These are phyloP conservation scores for Polymixis flavicincta DNA, from an alignment of 2,888 invertebrate genomes.

Conservation along the genomic window DNA sequence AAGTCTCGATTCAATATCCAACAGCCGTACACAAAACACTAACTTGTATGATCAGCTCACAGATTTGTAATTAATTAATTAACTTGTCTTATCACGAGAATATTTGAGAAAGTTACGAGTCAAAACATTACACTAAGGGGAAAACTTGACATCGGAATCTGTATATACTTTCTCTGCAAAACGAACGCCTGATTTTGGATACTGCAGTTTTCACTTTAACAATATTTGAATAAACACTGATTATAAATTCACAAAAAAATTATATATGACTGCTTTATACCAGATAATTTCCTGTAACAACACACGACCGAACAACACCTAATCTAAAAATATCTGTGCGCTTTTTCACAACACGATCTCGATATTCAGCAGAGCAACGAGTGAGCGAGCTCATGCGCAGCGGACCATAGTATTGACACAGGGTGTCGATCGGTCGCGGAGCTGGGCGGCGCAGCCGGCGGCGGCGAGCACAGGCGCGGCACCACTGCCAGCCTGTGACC, in stretches of 20 bases:
- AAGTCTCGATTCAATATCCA: slow-evolving; percentile 17
- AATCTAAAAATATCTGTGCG: slow-evolving; percentile 77
- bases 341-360: slow-evolving; percentile 81
- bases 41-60: slow-evolving; percentile 46
- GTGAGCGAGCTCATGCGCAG: slow-evolving; percentile 78
- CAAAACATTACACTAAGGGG: slow-evolving; percentile 67
- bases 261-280: slow-evolving; percentile 38
- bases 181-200: slow-evolving; percentile 69
- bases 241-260: slow-evolving; percentile 38
- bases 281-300: slow-evolving; percentile 67
- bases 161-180: slow-evolving; percentile 81
- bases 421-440: slow-evolving; percentile 77
- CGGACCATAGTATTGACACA: slow-evolving; percentile 81
- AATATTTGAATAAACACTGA: slow-evolving; percentile 48
- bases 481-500: slow-evolving; percentile 81
- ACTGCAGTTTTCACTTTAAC: slow-evolving; percentile 66
- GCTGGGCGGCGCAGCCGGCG: slow-evolving; percentile 79
- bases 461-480: slow-evolving; percentile 84
- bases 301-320: slow-evolving; percentile 71
- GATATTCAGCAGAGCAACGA: slow-evolving; percentile 81
- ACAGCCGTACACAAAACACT: slow-evolving; percentile 11
- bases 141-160: slow-evolving; percentile 76
- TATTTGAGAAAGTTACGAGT: slow-evolving; percentile 76
- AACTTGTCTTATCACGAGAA: slow-evolving; percentile 59
- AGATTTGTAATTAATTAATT: slow-evolving; percentile 57